Evolutionary conservation across 2,888 invertebrate species (phyloP).

Genomic region (Laothoe populi): DNA sequence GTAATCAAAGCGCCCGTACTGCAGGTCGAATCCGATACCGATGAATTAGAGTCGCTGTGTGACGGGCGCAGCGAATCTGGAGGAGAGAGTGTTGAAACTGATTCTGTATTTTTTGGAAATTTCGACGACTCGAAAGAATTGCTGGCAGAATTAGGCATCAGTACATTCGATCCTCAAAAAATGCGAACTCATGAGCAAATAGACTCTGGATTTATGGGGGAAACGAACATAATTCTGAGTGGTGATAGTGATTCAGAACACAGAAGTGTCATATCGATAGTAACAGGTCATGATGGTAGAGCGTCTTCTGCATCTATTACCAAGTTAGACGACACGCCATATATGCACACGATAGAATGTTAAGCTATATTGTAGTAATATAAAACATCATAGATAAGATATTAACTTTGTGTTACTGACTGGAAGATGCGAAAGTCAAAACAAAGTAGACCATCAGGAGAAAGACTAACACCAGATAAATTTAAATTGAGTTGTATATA

Average conservation of each 20-base stretch:
- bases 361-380: conserved; percentile 37
- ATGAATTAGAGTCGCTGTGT: conserved; percentile 90
- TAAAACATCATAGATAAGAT: neutral
- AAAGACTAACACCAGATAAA: no score
- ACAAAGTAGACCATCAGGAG: no score
- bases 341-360: conserved; percentile 72
- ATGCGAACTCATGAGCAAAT: conserved; percentile 68
- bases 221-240: conserved; percentile 77
- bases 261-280: conserved; percentile 78
- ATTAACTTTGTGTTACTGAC: no score
- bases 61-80: conserved; percentile 94
- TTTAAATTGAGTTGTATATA: conserved; percentile 6
- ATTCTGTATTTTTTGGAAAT: conserved; percentile 93
- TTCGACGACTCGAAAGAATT: conserved; percentile 81
- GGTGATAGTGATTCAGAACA: conserved; percentile 81
- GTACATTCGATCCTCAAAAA: conserved; percentile 56
- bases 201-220: conserved; percentile 77
- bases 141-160: conserved; percentile 67
- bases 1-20: conserved; percentile 57
- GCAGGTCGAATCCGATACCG: conserved; percentile 85
- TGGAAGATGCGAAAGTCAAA: no score
- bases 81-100: conserved; percentile 93
- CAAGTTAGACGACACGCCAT: conserved; percentile 68
- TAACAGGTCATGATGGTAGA: conserved; percentile 69
- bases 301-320: conserved; percentile 65